Base-by-base conservation (phyloP, 2,113 vertebrate species). In the Urocynchramus pylzowi region DNA sequence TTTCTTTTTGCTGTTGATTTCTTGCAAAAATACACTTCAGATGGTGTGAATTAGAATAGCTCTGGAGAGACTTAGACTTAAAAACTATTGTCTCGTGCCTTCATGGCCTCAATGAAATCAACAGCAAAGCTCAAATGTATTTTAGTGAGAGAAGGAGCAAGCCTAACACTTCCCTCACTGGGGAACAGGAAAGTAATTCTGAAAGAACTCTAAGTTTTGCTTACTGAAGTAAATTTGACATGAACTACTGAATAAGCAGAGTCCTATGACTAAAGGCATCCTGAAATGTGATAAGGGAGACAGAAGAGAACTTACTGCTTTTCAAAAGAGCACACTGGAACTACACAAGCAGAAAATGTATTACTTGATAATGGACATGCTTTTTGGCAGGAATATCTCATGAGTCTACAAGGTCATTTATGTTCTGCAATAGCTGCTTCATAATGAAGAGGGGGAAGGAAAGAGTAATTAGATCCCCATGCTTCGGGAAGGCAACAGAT, bases 281-380 rank as follows among this genome's bases (percentile, higher is more conserved):
- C 94, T 95, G 96, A 97, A 95, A 96, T 91, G 92, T 70, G 96
- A 97, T 96, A 95, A 89, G 89, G 84, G 87, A 96, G 70, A 79
- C 91, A 95, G 93, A 96, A 77, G 77, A 89, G 87, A 95, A 96
- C 90, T 87, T 52, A 91, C 84, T 94, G 91, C 69, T 95, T 93
- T 95, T 95, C 87, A 69, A 79, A 97, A 91, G 92, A 94, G 84
- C 80, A 82, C 86, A 91, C 59, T 94, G 81, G 81, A 95, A 49
- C 94, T 91, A 77, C 42, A 88, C 84, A 97, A 93, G 89, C 81
- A 97, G 91, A 96, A 96, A 97, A 97, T 94, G 84, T 95, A 96
- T 97, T 97, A 82, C 81, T 95, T 97, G 97, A 94, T 95, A 96
- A 97, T 90, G 90, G 96, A 96, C 85, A 84, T 1, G 20, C 67